These are phyloP conservation scores for Poeciliopsis turneri DNA, from an alignment of 2,797 vertebrate species.

Conservation along the genomic window DNA sequence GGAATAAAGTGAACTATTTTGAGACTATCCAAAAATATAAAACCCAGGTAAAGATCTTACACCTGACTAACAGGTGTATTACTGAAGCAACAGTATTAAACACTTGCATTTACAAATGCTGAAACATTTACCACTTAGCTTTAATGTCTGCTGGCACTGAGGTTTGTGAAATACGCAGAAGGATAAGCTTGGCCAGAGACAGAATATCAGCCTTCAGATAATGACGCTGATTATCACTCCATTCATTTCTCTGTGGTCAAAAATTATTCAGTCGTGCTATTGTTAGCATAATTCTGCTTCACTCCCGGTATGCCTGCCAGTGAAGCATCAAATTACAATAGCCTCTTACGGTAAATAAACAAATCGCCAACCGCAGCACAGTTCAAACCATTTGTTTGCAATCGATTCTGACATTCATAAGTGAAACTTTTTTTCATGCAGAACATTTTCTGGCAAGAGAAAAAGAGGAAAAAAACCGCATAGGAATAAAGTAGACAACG, in stretches of 20 bases:
- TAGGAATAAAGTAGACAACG: conserved; percentile 41
- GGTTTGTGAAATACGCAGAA: background rate
- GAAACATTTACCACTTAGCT: background rate
- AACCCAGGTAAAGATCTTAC: background rate
- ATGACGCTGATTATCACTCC: background rate
- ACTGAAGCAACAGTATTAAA: background rate
- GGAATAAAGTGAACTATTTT: background rate
- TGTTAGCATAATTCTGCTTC: conserved; percentile 34
- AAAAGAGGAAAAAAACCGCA: conserved; percentile 15
- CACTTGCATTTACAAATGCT: background rate
- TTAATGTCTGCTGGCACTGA: background rate
- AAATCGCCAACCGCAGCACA: conserved; percentile 53
- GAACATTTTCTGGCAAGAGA: conserved; percentile 11
- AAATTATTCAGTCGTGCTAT: conserved; percentile 23
- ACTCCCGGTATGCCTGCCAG: conserved; percentile 40
- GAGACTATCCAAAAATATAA: background rate
- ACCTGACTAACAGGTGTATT: background rate
- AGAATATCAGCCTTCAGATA: background rate
- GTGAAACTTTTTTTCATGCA: background rate
- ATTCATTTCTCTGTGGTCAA: conserved; percentile 11
- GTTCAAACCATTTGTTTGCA: conserved; percentile 30
- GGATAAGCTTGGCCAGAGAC: background rate
- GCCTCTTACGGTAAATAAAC: conserved; percentile 46
- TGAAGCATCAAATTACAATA: conserved; percentile 55
- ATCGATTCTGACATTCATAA: conserved; percentile 43